phyloP scores from a whole-genome alignment of 2,888 invertebrate genomes.

The Xestia rhomboidea region DNA sequence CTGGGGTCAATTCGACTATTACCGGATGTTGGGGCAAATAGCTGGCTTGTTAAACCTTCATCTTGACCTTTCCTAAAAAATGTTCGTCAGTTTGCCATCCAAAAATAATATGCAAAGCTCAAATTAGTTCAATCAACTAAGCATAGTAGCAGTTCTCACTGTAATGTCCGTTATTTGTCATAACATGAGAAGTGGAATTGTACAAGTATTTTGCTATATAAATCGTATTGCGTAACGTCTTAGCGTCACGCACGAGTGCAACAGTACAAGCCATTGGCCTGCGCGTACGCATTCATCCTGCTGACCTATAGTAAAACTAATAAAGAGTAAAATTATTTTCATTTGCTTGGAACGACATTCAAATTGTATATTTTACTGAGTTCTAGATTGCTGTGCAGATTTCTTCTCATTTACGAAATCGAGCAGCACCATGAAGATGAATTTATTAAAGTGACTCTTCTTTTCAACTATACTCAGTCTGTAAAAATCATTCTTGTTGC shows the following conservation, averaged over 20 bases:
- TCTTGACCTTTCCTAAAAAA: not conserved
- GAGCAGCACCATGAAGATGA: not conserved
- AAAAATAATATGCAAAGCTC: not conserved
- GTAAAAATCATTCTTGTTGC: not conserved
- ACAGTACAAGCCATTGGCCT: slow-evolving; percentile 52
- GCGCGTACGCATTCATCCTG: slow-evolving; percentile 48
- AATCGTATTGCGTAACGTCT: slow-evolving; percentile 40
- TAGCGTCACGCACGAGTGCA: slow-evolving; percentile 40
- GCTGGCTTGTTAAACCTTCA: not conserved
- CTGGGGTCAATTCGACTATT: not conserved
- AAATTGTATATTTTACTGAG: not conserved
- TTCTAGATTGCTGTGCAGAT: not conserved
- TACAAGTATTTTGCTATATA: slow-evolving; percentile 9
- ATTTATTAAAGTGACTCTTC: not conserved
- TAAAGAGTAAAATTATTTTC: slow-evolving; percentile 34
- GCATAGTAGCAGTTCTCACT: not conserved
- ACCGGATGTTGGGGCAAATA: too few relatives aligned
- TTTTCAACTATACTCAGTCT: not conserved
- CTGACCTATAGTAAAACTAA: slow-evolving; percentile 40
- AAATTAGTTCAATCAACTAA: not conserved
- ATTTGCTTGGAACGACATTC: slow-evolving; percentile 9
- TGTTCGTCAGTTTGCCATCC: not conserved
- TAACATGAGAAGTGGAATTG: slow-evolving; percentile 9
- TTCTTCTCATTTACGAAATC: not conserved
- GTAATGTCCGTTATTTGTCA: slow-evolving; percentile 21